Evolutionary conservation across 1,140 invertebrate genomes (phyloP).

Genomic region (Zaprionus gabonicus): DNA sequence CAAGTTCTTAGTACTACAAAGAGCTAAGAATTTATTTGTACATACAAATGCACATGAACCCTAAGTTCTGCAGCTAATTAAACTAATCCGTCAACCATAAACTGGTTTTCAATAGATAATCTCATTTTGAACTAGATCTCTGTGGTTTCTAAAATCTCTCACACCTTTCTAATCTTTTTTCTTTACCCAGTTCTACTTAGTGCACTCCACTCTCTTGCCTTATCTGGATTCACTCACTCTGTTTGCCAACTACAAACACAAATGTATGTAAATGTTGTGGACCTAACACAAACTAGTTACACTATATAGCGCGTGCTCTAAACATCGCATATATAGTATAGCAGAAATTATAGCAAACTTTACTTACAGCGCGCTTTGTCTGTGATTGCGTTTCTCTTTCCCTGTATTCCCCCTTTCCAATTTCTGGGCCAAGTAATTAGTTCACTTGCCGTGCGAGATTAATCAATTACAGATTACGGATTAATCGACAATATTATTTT

Average conservation of each 20-base stretch:
- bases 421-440: slow-evolving; percentile 9
- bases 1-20: no score
- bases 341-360: neutral
- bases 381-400: no score
- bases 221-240: neutral
- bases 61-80: no score
- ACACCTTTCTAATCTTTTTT: neutral
- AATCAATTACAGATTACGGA: slow-evolving; percentile 10
- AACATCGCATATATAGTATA: neutral
- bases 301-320: neutral
- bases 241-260: neutral
- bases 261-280: neutral
- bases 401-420: neutral
- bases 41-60: no score
- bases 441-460: slow-evolving; percentile 3
- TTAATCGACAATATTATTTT: slow-evolving; percentile 15
- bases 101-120: neutral
- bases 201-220: neutral
- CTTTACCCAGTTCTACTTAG: no score
- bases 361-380: neutral
- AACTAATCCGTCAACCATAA: neutral
- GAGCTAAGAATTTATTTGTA: no score
- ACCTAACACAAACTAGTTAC: neutral
- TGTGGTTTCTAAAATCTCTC: neutral
- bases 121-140: no score